Evolutionary conservation across 2,888 invertebrate genomes (phyloP), one percentile per base, ranked within the genome.

Genomic region (Eupeodes latifasciatus): DNA sequence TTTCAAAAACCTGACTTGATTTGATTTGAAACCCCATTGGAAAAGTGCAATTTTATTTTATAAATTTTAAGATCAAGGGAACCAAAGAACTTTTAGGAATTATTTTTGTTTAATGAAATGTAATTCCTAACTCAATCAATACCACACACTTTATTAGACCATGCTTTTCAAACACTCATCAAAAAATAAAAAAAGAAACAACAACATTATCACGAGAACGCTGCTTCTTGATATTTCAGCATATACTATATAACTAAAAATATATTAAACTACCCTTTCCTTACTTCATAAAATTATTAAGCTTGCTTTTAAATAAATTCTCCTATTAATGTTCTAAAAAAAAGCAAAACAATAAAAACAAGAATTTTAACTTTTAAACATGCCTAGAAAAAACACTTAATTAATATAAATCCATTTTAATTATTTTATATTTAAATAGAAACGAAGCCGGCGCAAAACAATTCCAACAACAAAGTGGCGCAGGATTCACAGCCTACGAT

Each of bases 401-500:
- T 36, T n/a, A 14, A 53, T 36, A 19, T 47, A 34, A 27, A 27
- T 9, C 27, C 74, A 27, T 27, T 81, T 66, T 67, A 14, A 79
- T 86, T 49, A 44, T 53, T 67, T 36, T 80, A 74, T 89, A 40
- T 90, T 91, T 91, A 94, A 95, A 90, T 95, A 98, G 98, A 97
- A 97, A 98, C 97, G 98, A 98, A 97, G 96, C 97, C 95, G 95
- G 96, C 96, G 95, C 96, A 96, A 96, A 96, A 95, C 94, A 94
- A 94, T 94, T 94, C 94, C 96, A 96, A 96, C 94, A 94, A 96
- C 94, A 93, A 93, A 93, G 92, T 92, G 94, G 96, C 95, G 95
- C 96, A 95, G 97, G 97, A 97, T 96, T 97, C 97, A 97, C 98
- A 97, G 97, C 98, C 97, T 98, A 98, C 97, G 97, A 98, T 97